A percentile compares a stretch with the other conserved stretches of the same genome.
These are phyloP conservation scores for Drosophila azteca DNA, from an alignment of 1,140 invertebrate genomes.

Conservation along the genomic window DNA sequence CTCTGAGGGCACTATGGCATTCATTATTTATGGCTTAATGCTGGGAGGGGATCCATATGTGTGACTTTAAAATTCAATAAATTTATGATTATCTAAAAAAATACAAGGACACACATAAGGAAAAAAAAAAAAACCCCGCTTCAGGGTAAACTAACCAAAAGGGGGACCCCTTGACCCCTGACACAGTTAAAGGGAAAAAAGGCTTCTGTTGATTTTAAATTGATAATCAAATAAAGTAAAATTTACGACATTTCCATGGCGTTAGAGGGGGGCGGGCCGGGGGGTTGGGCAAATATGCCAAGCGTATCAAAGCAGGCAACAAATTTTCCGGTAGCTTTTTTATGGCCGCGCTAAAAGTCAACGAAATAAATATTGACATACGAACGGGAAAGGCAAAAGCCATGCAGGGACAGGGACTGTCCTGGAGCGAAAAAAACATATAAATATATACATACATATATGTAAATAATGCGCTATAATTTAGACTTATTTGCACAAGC, in stretches of 20 bases:
- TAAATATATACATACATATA: background rate
- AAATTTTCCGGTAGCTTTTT: slow-evolving; percentile 56
- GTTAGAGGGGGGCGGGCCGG: background rate
- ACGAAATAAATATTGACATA: slow-evolving; percentile 65
- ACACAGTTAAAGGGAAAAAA: background rate
- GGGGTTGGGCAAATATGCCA: slow-evolving; percentile 41
- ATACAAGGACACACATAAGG: slow-evolving; percentile 4
- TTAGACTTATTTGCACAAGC: slow-evolving; percentile 70
- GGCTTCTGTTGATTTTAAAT: slow-evolving; percentile 59
- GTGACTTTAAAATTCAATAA: slow-evolving; percentile 77
- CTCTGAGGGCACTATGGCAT: slow-evolving; percentile 14
- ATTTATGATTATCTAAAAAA: slow-evolving; percentile 73
- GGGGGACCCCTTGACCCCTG: slow-evolving; percentile 16
- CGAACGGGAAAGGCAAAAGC: slow-evolving; percentile 57
- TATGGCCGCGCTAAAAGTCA: slow-evolving; percentile 58
- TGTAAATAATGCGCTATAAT: slow-evolving; percentile 70
- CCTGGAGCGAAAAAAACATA: slow-evolving; percentile 5
- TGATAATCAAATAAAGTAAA: slow-evolving; percentile 78
- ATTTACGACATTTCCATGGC: slow-evolving; percentile 60
- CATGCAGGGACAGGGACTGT: background rate
- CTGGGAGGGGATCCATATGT: slow-evolving; percentile 28
- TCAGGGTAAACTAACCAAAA: slow-evolving; percentile 30
- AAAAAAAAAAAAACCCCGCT: slow-evolving; percentile 44
- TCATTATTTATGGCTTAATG: slow-evolving; percentile 53
- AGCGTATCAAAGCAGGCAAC: slow-evolving; percentile 20